Base-by-base conservation (phyloP, 2,888 invertebrate genomes). In the Andrena trimmerana region DNA sequence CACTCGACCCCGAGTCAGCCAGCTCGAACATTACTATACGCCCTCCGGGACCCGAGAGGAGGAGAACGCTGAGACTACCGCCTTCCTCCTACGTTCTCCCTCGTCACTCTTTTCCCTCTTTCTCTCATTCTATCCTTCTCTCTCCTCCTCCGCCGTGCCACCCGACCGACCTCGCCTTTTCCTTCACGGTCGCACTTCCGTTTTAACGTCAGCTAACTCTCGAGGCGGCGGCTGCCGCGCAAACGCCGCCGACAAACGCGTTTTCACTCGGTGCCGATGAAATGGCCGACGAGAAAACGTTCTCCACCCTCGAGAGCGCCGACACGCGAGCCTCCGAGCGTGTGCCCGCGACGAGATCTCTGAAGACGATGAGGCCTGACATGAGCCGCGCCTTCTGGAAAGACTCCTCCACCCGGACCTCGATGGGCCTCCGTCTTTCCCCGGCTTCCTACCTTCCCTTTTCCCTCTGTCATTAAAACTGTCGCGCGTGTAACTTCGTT, bases 61-160 rank as follows among this genome's bases (percentile, higher is more conserved):
- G 94, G 93, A 93, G 93, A 93, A 93, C 91, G 90, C 91, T 91
- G 90, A 93, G 93, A 93, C 93, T 93, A 92, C 93, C 92, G 89
- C 90, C 90, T 91, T 91, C 91, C 91, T 91, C 91, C 90, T 89
- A 90, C 91, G 75, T 87, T 78, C 81, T 83, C 73, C 76, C 83
- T 50, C 57, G 33, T 33, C 63, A 50, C 71, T 76, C 69, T 73
- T 57, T 33, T 63, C 72, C 66, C 63, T 81, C 82, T 54, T 69
- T 71, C 60, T 83, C 75, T 68, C 80, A 81, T 80, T 77, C 78
- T 78, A 63, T 67, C 73, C 77, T 71, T 84, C 85, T 66, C 60
- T 8, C 50, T 69, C 48, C 67, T 62, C 67, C 86, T 76, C 60
- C 69, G 75, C 63, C 54, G 57, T 50, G 59, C 71, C 75, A 75